Evolutionary conservation across 2,888 invertebrate genomes (phyloP), one percentile per base, ranked within the genome.

Genomic region (Corythucha ciliata): DNA sequence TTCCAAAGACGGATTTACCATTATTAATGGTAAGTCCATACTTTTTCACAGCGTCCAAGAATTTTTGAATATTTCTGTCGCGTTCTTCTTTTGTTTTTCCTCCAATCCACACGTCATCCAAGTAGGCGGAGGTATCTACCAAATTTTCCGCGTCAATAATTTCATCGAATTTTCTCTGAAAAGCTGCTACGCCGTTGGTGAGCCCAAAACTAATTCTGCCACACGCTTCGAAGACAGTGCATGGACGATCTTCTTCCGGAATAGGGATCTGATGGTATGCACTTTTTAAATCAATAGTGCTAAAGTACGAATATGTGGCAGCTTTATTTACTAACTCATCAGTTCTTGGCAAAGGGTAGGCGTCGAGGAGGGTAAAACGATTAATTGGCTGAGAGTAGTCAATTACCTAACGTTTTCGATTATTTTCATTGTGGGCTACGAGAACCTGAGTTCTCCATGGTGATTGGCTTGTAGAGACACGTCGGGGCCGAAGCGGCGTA

Each of bases 61-160:
- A 48, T 2, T 26, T 8, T 22, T 40, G 14, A 8, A 53, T 24
- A 16, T 48, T 47, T 3, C 18, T 4, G 22, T 48, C 45, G 25
- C 48, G 46, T 27, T 52, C 47, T 18, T 37, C 39, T 16, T 48
- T 24, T n/a, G 21, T 40, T n/a, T 21, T 16, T 5, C 52, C 48
- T 2, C 47, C 22, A 12, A 48, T 18, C 16, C 47, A 48, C 21
- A 52, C 34, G 24, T 52, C 52, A 47, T 52, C 52, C 3, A 52
- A 24, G 21, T 52, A 52, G 22, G 24, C 20, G 2, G 22, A 14
- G 10, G 32, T 32, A 16, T 40, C 46, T 10, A 33, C 8, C 14
- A 53, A 34, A 12, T 53, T 33, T 24, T 49, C 53, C 3, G 7
- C 21, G 4, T 39, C 20, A 27, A 29, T 33, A 16, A 45, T 16